A percentile compares a stretch with the other conserved stretches of the same genome.
These are phyloP conservation scores for Phaethornis superciliosus DNA, from an alignment of 2,113 vertebrate genomes.

Conservation along the genomic window DNA sequence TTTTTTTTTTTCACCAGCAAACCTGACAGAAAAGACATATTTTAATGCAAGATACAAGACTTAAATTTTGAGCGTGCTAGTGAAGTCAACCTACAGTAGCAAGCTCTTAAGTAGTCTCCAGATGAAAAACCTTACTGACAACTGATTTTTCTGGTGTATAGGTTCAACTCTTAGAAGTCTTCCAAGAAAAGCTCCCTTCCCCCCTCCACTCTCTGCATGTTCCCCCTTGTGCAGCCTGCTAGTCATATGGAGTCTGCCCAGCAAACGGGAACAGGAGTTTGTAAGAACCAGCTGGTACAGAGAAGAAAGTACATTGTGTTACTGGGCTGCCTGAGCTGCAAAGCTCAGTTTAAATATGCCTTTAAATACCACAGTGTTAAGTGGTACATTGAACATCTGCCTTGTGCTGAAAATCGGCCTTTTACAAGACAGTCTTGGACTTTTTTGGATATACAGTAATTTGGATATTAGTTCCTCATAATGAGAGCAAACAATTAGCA, in stretches of 20 bases:
- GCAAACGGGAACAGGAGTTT: background rate
- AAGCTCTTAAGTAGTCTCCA: background rate
- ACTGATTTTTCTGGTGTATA: background rate
- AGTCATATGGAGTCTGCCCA: background rate
- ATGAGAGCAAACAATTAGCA: constrained; percentile 25
- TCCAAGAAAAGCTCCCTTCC: background rate
- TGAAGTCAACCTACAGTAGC: background rate
- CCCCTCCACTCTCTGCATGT: rapidly evolving
- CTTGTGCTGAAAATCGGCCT: background rate
- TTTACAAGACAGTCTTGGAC: background rate
- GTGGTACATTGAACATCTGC: background rate
- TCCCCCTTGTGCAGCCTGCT: background rate
- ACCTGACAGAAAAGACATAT: background rate
- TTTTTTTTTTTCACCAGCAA: background rate
- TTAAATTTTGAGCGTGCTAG: background rate
- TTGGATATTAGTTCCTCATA: background rate
- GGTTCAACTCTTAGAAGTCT: background rate
- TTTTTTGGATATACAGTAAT: background rate
- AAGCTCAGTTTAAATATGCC: background rate
- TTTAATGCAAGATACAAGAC: background rate
- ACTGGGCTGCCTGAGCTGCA: background rate
- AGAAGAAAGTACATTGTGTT: background rate
- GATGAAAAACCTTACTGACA: background rate
- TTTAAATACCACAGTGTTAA: background rate
- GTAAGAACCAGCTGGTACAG: constrained; percentile 24